phyloP scores from a whole-genome alignment of 2,888 invertebrate species.

The Stenoptilia bipunctidactyla region DNA sequence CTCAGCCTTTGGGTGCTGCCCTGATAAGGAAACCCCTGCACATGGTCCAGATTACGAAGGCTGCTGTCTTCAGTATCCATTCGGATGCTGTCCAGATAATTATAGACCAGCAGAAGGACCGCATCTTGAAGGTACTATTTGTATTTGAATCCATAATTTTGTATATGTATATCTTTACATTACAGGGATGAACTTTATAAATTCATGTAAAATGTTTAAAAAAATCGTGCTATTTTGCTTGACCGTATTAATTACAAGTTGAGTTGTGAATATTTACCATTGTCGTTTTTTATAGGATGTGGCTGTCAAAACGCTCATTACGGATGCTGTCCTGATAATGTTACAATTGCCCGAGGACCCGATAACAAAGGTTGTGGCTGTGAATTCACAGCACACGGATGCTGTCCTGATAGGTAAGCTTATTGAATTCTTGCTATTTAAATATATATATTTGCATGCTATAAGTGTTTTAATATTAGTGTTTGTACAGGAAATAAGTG shows the following conservation, averaged over 20 bases:
- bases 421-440: not conserved
- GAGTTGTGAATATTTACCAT: not conserved
- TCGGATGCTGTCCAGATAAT: conserved; percentile 94
- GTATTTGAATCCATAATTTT: too few relatives aligned
- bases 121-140: conserved; percentile 72
- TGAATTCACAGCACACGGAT: conserved; percentile 79
- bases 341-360: conserved; percentile 83
- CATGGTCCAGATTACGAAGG: conserved; percentile 88
- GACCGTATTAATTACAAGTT: not conserved
- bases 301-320: conserved; percentile 82
- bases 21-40: conserved; percentile 85
- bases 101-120: conserved; percentile 85
- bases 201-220: too few relatives aligned
- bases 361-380: conserved; percentile 87
- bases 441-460: not conserved
- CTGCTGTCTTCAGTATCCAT: conserved; percentile 79
- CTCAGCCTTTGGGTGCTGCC: conserved; percentile 87
- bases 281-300: conserved; percentile 67
- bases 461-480: too few relatives aligned
- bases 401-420: conserved; percentile 82
- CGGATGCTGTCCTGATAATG: conserved; percentile 90
- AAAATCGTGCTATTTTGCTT: too few relatives aligned
- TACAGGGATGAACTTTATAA: too few relatives aligned
- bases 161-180: too few relatives aligned
- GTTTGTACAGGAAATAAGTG: too few relatives aligned